Percentiles rank a stretch among this genome's conserved stretches.
These are phyloP conservation scores for Tridacna crocea DNA, from an alignment of 2,888 invertebrate genomes.

Conservation along the genomic window DNA sequence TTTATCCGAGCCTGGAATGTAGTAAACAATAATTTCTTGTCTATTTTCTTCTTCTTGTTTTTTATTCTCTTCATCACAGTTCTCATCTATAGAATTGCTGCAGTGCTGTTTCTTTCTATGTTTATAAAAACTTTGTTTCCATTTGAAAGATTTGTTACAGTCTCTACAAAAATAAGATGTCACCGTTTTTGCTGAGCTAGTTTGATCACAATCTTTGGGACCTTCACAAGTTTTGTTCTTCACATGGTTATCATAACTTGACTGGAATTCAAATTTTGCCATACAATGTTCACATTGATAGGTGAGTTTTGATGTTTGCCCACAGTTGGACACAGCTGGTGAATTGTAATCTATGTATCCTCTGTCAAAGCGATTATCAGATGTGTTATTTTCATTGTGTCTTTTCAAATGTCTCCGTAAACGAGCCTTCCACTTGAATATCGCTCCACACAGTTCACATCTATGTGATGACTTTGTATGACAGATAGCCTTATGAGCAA, in stretches of 20 bases:
- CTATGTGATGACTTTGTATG: constrained; percentile 9
- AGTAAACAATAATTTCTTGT: background rate
- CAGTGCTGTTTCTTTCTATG: constrained; percentile 9
- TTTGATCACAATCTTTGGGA: background rate
- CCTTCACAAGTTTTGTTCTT: background rate
- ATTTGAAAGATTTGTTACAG: constrained; percentile 14
- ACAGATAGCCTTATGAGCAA: constrained; percentile 1
- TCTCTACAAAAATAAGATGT: constrained; percentile 6
- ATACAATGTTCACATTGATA: constrained; percentile 6
- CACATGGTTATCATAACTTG: background rate
- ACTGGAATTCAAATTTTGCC: background rate
- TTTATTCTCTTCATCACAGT: background rate
- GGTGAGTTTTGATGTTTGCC: background rate
- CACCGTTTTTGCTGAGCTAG: background rate
- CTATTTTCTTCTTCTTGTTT: background rate
- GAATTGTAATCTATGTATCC: background rate
- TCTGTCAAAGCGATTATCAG: background rate
- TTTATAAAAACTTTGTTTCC: constrained; percentile 19
- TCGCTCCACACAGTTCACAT: constrained; percentile 11
- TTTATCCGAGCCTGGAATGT: background rate
- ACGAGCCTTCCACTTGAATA: constrained; percentile 10
- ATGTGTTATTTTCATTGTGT: background rate
- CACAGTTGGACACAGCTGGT: background rate
- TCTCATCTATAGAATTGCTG: background rate
- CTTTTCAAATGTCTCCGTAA: constrained; percentile 1